Base-by-base conservation (phyloP, 2,888 invertebrate genomes). In the Gastracanthus pulcherrimus region DNA sequence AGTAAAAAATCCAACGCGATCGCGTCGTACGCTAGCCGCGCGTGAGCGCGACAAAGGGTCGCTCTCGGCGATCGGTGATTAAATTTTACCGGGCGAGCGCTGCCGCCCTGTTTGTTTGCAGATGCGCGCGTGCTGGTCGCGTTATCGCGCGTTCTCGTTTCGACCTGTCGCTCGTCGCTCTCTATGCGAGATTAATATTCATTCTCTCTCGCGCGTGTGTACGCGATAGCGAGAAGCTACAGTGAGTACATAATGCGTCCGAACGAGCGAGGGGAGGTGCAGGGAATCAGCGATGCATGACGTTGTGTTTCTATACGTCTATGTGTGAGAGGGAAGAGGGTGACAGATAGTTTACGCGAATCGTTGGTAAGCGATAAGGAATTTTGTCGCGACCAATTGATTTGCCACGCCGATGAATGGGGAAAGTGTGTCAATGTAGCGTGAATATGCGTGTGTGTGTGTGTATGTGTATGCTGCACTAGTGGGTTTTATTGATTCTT, bases 61-160 rank as follows among this genome's bases (percentile, higher is more conserved):
- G 55, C 55, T 26, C 55, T 13, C 51, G 64, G 3, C 66, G 38
- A 34, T 34, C 34, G 48, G 34, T 76, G 60, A 76, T 76, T 76
- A 76, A 69, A 76, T 76, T 76, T 76, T 69, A 16, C 69, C 60
- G 48, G 4, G 1, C 45, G 45, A 45, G 6, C 41, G 45, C 2
- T 45, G 45, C 34, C n/a, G 7, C 9, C 55, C 31, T 48, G 26
- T 26, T 66, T 55, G 55, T 64, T 60, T 51, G 1, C 36, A 51
- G 13, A 31, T 26, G 41, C 26, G 29, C 41, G 13, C 26, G 16
- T 34, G 3, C 13, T 13, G 23, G 41, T 75, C 31, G 34, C 58
- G 45, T 67, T 58, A 76, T 67, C 41, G 4, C 9, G 31, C 19
- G 29, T 9, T 64, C 31, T 64, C 48, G 26, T 48, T 64, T n/a